Base-by-base conservation (phyloP, 1,140 invertebrate species). In the Teleogryllus occipitalis region DNA sequence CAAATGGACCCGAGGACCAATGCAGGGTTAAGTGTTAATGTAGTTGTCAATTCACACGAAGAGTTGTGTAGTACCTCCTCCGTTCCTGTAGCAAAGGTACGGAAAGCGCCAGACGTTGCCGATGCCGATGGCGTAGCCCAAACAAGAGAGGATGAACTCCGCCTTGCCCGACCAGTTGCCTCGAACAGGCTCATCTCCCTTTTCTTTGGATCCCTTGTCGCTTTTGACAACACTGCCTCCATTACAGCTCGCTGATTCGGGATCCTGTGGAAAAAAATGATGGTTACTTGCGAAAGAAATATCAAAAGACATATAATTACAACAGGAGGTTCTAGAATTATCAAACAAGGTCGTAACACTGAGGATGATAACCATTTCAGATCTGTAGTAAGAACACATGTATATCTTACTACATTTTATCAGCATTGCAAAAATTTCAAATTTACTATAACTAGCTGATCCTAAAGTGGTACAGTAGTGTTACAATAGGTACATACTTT, bases 101-200 rank as follows among this genome's bases (percentile, higher is more conserved):
- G 92, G 92, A 86, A 94, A 93, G 81, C 93, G 87, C 92, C 92
- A 93, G 18, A 94, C 88, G 83, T 93, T 94, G 39, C 93, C 93
- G 73, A 94, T 89, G 8, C 93, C 93, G 39, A 95, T 92, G 8
- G 93, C 92, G 82, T 93, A 94, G 7, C 92, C 92, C 27, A 93
- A 87, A 83, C 92, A 91, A 4, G 92, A 93, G 3, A 94, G 86
- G 18, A 95, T 84, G 85, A 94, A 95, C 85, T 95, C 93, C 4
- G 91, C 85, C 83, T 92, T 91, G 81, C 87, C 92, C 46, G 87
- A 89, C 93, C 93, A 95, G 75, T 89, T 87, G 7, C 88, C 89
- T 81, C 90, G 22, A 0, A 22, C 79, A 3, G 75, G 75, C 7
- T 22, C 73, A 2, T 76, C 79, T 47, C 8, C 77, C 18, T n/a